These are phyloP conservation scores for Echinometra lucunter DNA, from an alignment of 53 echinoderm and acorn worm genomes.

Conservation along the genomic window DNA sequence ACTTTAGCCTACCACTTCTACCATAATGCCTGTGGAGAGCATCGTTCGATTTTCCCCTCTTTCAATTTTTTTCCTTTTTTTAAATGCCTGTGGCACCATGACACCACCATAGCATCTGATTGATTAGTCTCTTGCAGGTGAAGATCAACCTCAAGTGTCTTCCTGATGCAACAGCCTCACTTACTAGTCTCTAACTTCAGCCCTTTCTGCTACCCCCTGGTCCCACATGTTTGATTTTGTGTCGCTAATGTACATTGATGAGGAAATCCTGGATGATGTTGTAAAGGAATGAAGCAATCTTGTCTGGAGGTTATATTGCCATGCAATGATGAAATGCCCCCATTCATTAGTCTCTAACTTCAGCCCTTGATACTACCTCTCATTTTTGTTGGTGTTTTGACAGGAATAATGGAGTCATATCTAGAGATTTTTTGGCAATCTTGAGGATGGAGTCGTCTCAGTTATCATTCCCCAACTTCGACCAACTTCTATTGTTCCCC, in stretches of 20 bases:
- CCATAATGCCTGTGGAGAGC: not conserved
- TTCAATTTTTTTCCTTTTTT: not conserved
- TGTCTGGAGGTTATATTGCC: not conserved
- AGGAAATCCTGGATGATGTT: not conserved
- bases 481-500: not conserved
- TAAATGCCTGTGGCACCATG: constrained; percentile 38
- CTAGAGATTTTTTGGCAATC: too few species aligned
- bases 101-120: constrained; percentile 58
- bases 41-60: not conserved
- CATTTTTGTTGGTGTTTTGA: too few species aligned
- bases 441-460: too few species aligned
- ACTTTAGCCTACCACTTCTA: constrained; percentile 13
- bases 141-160: constrained; percentile 7
- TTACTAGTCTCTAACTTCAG: constrained; percentile 31
- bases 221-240: not conserved
- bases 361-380: too few species aligned
- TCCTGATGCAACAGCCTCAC: constrained; percentile 26
- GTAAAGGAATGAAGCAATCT: not conserved
- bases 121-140: constrained; percentile 40
- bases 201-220: not conserved
- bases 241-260: too few species aligned
- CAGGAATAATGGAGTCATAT: too few species aligned
- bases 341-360: too few species aligned
- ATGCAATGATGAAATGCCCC: not conserved
- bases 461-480: not conserved